Evolutionary conservation across 2,888 invertebrate genomes (phyloP).

Genomic region (Augochlorella aurata): DNA sequence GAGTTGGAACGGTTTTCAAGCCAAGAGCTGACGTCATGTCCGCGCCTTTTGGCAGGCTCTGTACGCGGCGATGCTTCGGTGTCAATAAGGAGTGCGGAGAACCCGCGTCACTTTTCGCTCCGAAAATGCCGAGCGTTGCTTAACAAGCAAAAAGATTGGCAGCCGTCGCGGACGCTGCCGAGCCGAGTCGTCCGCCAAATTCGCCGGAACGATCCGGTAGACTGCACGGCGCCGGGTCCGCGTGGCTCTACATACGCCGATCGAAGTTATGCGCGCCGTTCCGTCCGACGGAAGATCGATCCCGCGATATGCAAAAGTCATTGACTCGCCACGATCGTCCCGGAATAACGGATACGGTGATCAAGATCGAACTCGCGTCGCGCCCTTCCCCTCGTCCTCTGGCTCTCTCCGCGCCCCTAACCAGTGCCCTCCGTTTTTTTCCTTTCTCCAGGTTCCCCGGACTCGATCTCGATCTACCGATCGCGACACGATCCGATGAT

Average conservation of each 20-base stretch:
- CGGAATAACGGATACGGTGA: conserved; percentile 61
- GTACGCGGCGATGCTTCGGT: not conserved
- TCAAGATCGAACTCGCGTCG: conserved; percentile 60
- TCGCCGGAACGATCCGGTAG: conserved; percentile 34
- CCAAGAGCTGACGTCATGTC: not conserved
- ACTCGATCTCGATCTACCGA: conserved; percentile 41
- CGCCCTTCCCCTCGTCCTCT: conserved; percentile 32
- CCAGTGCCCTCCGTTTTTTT: not conserved
- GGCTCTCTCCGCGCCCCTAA: not conserved
- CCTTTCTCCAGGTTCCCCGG: conserved; percentile 17
- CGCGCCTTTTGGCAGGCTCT: not conserved
- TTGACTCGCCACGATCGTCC: conserved; percentile 62
- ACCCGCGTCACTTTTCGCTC: not conserved
- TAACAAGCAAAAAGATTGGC: conserved; percentile 6
- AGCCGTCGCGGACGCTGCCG: not conserved
- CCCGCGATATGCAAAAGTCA: conserved; percentile 64
- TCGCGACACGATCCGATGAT: conserved; percentile 55
- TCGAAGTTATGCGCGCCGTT: conserved; percentile 24
- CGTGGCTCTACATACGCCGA: conserved; percentile 34
- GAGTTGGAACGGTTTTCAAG: no score
- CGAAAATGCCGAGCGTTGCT: not conserved
- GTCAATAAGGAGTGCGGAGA: not conserved
- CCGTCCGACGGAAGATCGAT: conserved; percentile 51
- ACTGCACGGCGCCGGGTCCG: conserved; percentile 56
- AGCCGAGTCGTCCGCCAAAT: conserved; percentile 32